Percentiles rank a stretch among this genome's conserved stretches.
These are phyloP conservation scores for Luidia sarsii DNA, from an alignment of 53 echinoderm and acorn worm genomes.

Conservation along the genomic window DNA sequence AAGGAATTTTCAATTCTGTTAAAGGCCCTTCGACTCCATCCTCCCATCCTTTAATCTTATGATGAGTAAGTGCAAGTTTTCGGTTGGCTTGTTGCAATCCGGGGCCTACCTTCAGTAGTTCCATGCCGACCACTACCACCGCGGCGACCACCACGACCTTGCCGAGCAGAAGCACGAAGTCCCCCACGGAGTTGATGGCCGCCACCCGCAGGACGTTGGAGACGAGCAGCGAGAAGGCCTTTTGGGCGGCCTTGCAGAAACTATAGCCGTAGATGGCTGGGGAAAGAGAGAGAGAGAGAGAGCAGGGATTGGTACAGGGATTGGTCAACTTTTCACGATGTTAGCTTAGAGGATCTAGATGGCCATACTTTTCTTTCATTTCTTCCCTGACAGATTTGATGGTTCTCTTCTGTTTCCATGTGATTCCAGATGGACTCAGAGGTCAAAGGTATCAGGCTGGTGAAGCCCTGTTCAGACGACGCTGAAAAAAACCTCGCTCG, in stretches of 20 bases:
- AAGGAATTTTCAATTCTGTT: background rate
- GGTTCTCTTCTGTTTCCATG: no score
- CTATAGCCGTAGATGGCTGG: slow-evolving; percentile 89
- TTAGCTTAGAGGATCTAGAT: no score
- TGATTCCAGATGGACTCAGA: no score
- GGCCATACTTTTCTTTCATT: no score
- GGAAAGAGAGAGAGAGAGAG: no score
- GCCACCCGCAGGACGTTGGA: slow-evolving; percentile 89
- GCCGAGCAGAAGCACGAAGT: slow-evolving; percentile 88
- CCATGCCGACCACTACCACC: slow-evolving; percentile 79
- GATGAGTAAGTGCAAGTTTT: no score
- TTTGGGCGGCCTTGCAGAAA: slow-evolving; percentile 90
- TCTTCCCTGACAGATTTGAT: no score
- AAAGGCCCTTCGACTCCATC: background rate
- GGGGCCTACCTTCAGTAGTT: slow-evolving; percentile 75
- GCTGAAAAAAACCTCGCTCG: no score
- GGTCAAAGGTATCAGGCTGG: no score
- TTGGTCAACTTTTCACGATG: no score
- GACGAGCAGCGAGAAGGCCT: slow-evolving; percentile 80
- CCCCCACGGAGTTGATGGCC: slow-evolving; percentile 95
- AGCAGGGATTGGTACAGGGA: no score
- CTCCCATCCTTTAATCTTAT: background rate
- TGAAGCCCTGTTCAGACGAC: no score
- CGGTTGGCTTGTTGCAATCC: background rate
- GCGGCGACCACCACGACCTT: slow-evolving; percentile 75